Evolutionary conservation across 2,888 invertebrate species (phyloP).

Genomic region (Xestia sexstrigata): DNA sequence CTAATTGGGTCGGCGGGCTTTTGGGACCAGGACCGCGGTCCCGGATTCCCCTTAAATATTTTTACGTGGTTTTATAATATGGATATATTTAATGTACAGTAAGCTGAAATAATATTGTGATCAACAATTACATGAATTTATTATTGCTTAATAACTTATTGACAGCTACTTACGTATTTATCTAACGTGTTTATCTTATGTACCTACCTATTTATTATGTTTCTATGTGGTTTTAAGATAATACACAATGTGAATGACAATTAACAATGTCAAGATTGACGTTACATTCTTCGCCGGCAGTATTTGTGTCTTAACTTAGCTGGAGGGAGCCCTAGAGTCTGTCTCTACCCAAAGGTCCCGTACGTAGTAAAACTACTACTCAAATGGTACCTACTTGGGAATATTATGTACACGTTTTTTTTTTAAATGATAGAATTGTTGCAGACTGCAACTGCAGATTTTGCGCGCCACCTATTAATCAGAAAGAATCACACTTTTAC

Average conservation of each 20-base stretch:
- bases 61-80: no score
- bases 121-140: no score
- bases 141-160: slow-evolving; percentile 27
- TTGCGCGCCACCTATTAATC: neutral
- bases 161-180: slow-evolving; percentile 19
- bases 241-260: slow-evolving; percentile 3
- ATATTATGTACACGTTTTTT: neutral
- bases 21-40: no score
- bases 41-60: no score
- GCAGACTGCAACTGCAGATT: neutral
- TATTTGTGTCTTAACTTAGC: neutral
- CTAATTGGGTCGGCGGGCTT: no score
- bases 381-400: neutral
- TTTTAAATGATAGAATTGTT: neutral
- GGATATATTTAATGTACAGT: no score
- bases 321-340: no score
- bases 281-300: neutral
- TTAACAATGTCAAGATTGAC: neutral
- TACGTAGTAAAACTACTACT: neutral
- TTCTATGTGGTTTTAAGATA: slow-evolving; percentile 29
- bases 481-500: neutral
- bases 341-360: neutral
- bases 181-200: slow-evolving; percentile 9
- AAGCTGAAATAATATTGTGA: no score
- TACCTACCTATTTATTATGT: slow-evolving; percentile 13